Evolutionary conservation across 1,140 invertebrate species (phyloP), one percentile per base, ranked within the genome.

Genomic region (Philopotamus ludificatus): DNA sequence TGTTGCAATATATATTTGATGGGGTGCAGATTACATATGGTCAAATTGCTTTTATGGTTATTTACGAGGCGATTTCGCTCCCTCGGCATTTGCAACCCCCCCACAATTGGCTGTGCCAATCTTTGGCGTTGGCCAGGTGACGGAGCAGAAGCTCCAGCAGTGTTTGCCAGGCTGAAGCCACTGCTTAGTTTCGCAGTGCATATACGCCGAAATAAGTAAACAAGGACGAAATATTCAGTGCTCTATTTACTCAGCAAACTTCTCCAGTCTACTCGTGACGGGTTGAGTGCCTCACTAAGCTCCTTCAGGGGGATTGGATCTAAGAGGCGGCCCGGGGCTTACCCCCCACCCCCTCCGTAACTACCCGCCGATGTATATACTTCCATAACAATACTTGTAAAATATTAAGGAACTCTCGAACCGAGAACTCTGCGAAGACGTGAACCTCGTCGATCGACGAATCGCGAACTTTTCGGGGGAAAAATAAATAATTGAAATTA

Each of bases 181-280:
- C 7, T 47, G 18, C 44, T 47, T 47, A 47, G 8, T 47, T 47
- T 15, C 44, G 20, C 41, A 4, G 15, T 57, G 26, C 51, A 28
- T 39, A 4, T 45, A 44, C 45, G 55, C 15, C 53, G 42, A 60
- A 47, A 60, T 60, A 60, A 44, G 57, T 21, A 60, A 60, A 60
- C 60, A 53, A 53, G 53, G 50, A 53, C 41, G 41, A 60, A 60
- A 60, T 60, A 60, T 60, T 60, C 57, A 60, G 22, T 47, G 25
- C 41, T 39, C 57, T 60, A 60, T 60, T 60, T 60, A 60, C 57
- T 60, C 18, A 3, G 57, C 44, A 60, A 60, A 60, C 57, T 47
- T 57, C 44, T 44, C 21, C 10, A 12, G 50, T 57, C 28, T 42
- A 28, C 54, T 1, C 54, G 50, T 25, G 50, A 57, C 28, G 54